These are phyloP conservation scores for Notolepis coatsorum DNA, from an alignment of 2,797 vertebrate species.

Conservation along the genomic window DNA sequence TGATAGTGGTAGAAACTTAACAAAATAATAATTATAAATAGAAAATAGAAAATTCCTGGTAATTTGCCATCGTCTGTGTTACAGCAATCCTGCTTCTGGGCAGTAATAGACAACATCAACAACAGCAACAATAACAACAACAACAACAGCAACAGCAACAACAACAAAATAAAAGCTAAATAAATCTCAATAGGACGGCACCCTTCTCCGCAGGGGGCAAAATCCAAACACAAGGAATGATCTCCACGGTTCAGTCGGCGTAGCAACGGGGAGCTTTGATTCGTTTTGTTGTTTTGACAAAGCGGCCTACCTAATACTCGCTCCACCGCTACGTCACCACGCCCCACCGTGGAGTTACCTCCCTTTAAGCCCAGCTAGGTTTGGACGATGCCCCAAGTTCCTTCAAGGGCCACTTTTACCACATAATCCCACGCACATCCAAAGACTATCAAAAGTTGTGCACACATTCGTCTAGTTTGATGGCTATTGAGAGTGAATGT, in stretches of 20 bases:
- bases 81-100: conserved; percentile 29
- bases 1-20: conserved; percentile 32
- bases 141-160: conserved; percentile 3
- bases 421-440: no score
- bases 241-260: conserved; percentile 57
- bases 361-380: conserved; percentile 63
- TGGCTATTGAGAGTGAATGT: no score
- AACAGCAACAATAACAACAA: conserved; percentile 13
- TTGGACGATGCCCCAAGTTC: conserved; percentile 59
- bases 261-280: conserved; percentile 68
- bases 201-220: conserved; percentile 53
- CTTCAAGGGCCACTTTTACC: conserved; percentile 49
- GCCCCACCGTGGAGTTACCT: conserved; percentile 69
- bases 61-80: conserved; percentile 79
- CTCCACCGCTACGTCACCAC: conserved; percentile 65
- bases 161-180: conserved; percentile 49
- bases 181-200: conserved; percentile 39
- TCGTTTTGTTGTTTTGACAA: conserved; percentile 78
- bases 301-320: conserved; percentile 70
- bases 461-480: no score
- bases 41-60: conserved; percentile 71
- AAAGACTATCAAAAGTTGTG: no score
- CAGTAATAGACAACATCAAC: conserved; percentile 26
- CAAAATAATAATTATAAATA: conserved; percentile 31
- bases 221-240: conserved; percentile 67